Conservation (phyloP, 2,113 vertebrate species). For the Ceuthmochares aereus region DNA sequence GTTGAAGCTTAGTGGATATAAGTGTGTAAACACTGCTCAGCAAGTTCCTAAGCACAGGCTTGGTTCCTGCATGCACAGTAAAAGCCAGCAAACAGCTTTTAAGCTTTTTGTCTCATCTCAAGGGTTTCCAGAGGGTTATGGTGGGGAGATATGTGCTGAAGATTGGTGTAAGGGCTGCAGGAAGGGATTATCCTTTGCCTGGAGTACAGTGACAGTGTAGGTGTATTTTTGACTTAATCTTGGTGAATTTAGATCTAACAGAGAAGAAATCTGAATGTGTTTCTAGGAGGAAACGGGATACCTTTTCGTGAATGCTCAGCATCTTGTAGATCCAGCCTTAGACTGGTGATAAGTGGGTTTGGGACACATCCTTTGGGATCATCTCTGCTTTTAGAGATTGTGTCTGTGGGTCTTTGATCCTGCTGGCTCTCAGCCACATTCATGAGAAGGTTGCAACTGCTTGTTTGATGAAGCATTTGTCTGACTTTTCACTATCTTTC, state of each 20-base stretch:
- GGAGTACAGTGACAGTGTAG: neutral
- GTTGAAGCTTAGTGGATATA: neutral
- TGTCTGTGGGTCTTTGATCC: slow-evolving; percentile 28
- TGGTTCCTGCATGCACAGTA: neutral
- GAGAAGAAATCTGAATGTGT: neutral
- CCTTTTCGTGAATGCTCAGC: neutral
- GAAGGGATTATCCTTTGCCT: neutral
- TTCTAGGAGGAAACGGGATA: neutral
- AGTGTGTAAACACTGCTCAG: slow-evolving; percentile 51
- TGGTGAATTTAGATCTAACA: neutral
- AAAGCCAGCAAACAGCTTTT: neutral
- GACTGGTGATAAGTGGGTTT: neutral
- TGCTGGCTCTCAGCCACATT: slow-evolving; percentile 17
- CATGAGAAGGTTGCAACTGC: slow-evolving; percentile 12
- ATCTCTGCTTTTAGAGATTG: neutral
- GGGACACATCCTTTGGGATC: neutral
- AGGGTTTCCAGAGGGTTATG: neutral
- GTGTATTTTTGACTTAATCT: neutral
- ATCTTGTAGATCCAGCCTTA: neutral
- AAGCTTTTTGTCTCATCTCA: neutral
- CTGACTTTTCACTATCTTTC: slow-evolving; percentile 13
- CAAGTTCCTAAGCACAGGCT: neutral
- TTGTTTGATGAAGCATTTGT: neutral
- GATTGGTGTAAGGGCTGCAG: neutral
- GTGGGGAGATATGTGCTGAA: neutral